Base-by-base conservation (phyloP, 2,888 invertebrate genomes). In the Ochropleura leucogaster region DNA sequence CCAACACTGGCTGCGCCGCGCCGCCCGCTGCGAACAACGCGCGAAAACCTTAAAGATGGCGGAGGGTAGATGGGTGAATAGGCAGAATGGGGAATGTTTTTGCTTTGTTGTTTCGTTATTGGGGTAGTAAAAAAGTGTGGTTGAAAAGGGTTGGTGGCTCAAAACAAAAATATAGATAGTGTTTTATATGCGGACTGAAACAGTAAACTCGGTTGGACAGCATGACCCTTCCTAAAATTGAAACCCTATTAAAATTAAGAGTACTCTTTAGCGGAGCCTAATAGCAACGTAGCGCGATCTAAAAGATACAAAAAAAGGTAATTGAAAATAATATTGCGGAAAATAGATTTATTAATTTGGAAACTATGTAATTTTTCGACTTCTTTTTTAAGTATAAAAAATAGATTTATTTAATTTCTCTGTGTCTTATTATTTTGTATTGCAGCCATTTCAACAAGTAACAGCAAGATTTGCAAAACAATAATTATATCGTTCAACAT, bases 1-100 rank as follows among this genome's bases (percentile, higher is more conserved):
- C 95, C 93, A 93, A 90, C 87, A 86, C 78, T 79, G 88, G 88
- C 88, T 90, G 92, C 94, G 94, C 93, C 91, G 92, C 82, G 80
- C 80, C 85, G 83, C 81, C 91, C 79, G 88, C 84, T 74, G 88
- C 91, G 89, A 90, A 90, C 90, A 90, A 80, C 91, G 91, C 89
- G 90, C 90, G 90, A 91, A 92, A 90, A 90, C 87, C 90, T 91
- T 89, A 90, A 87, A 87, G 91, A 91, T 77, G 85, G 84, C 55
- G 57, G 63, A 76, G 65, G 51, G 63, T 82, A 93, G 92, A 92
- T 68, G 87, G 85, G 84, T 77, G 83, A 82, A 55, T 90, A 89
- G 88, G 89, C 66, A 88, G 72, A 84, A 88, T 84, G 83, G 30
- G 51, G 70, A 49, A 64, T 65, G 64, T 9, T 70, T 80, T 66